Evolutionary conservation across 2,888 invertebrate genomes (phyloP).

Genomic region (Lasiommata megera): DNA sequence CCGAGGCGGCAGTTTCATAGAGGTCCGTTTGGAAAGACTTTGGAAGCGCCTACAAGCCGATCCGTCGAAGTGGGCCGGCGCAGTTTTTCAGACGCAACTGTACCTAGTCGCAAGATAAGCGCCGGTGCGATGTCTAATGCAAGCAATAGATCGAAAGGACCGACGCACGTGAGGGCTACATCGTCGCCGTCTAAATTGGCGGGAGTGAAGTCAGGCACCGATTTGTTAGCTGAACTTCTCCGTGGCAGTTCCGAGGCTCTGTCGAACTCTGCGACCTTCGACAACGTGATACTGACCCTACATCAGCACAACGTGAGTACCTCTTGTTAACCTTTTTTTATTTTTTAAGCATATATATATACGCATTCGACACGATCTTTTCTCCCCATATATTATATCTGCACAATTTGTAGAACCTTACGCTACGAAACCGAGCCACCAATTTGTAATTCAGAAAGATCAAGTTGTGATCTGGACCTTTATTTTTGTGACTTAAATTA

Average conservation of each 20-base stretch:
- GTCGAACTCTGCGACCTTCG: slow-evolving; percentile 80
- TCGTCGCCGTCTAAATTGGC: slow-evolving; percentile 90
- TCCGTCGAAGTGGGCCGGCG: slow-evolving; percentile 81
- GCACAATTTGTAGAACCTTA: too few species aligned
- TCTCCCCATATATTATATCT: too few species aligned
- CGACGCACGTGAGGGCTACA: slow-evolving; percentile 87
- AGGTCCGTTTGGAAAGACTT: slow-evolving; percentile 83
- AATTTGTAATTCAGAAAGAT: too few species aligned
- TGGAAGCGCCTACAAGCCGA: slow-evolving; percentile 71
- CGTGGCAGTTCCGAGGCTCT: slow-evolving; percentile 90
- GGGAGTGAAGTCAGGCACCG: slow-evolving; percentile 78
- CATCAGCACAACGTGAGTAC: slow-evolving; percentile 78
- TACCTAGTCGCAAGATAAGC: slow-evolving; percentile 83
- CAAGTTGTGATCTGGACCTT: too few species aligned
- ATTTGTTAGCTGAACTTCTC: slow-evolving; percentile 88
- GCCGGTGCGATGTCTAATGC: slow-evolving; percentile 74
- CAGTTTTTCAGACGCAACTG: slow-evolving; percentile 71
- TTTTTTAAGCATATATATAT: too few species aligned
- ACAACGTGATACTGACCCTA: slow-evolving; percentile 75
- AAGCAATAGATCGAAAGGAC: slow-evolving; percentile 67
- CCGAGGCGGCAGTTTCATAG: slow-evolving; percentile 81
- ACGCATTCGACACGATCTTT: too few species aligned
- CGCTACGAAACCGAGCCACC: too few species aligned
- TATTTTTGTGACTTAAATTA: too few species aligned
- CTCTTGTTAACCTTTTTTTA: slow-evolving; percentile 24